A percentile compares a stretch with the other conserved stretches of the same genome.
These are phyloP conservation scores for Ooceraea biroi DNA, from an alignment of 1,140 invertebrate genomes.

Conservation along the genomic window DNA sequence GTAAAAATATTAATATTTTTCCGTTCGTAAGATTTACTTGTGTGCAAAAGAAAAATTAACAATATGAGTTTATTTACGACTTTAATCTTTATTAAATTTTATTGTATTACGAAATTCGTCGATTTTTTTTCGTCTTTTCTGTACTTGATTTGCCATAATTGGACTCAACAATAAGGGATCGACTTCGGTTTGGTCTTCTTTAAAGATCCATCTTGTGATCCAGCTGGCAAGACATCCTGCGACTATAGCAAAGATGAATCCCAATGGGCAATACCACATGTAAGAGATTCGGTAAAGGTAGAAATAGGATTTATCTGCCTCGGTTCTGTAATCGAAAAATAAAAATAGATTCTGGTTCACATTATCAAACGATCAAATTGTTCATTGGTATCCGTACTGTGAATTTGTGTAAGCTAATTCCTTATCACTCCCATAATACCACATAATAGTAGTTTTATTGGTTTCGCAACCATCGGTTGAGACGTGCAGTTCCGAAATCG, in stretches of 20 bases:
- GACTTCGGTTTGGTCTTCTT: conserved; percentile 74
- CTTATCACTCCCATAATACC: conserved; percentile 21
- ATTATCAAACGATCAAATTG: no score
- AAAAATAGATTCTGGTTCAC: no score
- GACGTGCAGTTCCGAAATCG: conserved; percentile 87
- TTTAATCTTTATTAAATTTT: not conserved
- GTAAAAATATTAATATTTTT: no score
- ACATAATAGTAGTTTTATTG: conserved; percentile 29
- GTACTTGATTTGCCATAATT: conserved; percentile 61
- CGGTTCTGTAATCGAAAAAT: conserved; percentile 43
- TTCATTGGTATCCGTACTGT: conserved; percentile 43
- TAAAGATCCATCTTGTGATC: conserved; percentile 77
- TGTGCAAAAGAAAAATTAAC: no score
- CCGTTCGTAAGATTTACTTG: no score
- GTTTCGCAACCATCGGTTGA: conserved; percentile 87
- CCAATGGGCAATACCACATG: conserved; percentile 90
- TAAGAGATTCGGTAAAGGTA: conserved; percentile 89
- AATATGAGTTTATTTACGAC: no score
- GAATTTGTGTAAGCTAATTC: conserved; percentile 10
- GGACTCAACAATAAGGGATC: conserved; percentile 90
- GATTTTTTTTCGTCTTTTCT: not conserved
- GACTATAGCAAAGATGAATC: conserved; percentile 89
- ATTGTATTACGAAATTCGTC: not conserved
- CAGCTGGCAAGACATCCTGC: conserved; percentile 88
- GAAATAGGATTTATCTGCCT: conserved; percentile 69